Conservation (phyloP, 2,888 invertebrate genomes). For the Drosophila macrothrix region DNA sequence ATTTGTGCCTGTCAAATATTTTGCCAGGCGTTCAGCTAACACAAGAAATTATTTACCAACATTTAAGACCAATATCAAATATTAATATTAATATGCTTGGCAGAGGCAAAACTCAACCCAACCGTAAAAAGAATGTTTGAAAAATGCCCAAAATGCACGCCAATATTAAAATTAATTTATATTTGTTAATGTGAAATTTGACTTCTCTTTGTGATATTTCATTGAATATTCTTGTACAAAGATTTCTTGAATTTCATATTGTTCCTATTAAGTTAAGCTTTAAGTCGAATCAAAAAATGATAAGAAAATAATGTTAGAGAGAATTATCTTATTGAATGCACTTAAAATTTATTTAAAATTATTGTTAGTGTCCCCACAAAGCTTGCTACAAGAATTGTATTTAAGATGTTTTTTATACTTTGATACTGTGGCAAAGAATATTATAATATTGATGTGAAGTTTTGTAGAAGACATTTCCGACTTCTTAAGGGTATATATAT, state of each 20-base stretch:
- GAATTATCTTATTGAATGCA: background rate
- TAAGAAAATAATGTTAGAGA: background rate
- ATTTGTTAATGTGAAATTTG: background rate
- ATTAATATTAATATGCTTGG: constrained; percentile 13
- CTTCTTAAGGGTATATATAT: background rate
- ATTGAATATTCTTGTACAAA: background rate
- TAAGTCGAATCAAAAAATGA: background rate
- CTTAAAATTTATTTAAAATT: background rate
- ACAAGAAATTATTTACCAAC: constrained; percentile 21
- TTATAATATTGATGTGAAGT: background rate
- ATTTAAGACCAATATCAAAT: constrained; percentile 12
- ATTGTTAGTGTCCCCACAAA: background rate
- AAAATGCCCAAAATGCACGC: background rate
- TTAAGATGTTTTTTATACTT: background rate
- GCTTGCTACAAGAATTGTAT: background rate
- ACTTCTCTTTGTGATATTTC: background rate
- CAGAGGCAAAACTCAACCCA: background rate
- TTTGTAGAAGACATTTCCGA: background rate
- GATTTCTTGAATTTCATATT: background rate
- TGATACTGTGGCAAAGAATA: background rate
- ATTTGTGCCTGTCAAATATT: constrained; percentile 36
- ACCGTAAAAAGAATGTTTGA: background rate
- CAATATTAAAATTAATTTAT: background rate
- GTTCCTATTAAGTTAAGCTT: background rate
- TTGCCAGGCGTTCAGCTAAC: constrained; percentile 12